Conservation (phyloP, 2,797 vertebrate genomes). For the Champsocephalus gunnari region DNA sequence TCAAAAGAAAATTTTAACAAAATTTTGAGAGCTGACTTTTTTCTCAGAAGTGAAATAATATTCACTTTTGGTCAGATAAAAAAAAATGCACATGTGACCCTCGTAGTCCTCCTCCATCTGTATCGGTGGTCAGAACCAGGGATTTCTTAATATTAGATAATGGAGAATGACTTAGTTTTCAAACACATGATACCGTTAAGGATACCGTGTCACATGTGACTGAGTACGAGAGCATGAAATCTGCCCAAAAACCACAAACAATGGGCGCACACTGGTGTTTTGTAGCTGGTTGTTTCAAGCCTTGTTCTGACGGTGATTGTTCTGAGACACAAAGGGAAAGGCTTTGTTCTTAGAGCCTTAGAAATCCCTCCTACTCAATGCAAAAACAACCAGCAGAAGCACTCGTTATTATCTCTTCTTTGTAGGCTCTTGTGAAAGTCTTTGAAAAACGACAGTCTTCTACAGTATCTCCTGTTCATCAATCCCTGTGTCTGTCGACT, state of each 20-base stretch:
- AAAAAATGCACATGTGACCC: too few species aligned
- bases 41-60: too few species aligned
- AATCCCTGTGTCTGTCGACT: not conserved
- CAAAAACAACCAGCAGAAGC: not conserved
- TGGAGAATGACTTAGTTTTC: too few species aligned
- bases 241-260: not conserved
- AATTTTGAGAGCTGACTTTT: too few species aligned
- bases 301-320: too few species aligned
- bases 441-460: not conserved
- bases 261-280: too few species aligned
- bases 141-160: too few species aligned
- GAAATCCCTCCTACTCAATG: not conserved
- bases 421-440: slow-evolving; percentile 4
- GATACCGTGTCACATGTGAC: not conserved
- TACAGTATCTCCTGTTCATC: slow-evolving; percentile 12
- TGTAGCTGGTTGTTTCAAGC: not conserved
- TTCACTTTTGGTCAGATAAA: too few species aligned
- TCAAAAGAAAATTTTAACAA: too few species aligned
- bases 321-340: not conserved
- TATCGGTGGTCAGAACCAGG: not conserved
- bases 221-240: not conserved
- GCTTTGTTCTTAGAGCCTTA: not conserved
- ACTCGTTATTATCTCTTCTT: not conserved
- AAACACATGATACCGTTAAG: too few species aligned
- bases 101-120: too few species aligned